Conservation (phyloP, 2,113 vertebrate genomes). For the Lasiurus borealis region DNA sequence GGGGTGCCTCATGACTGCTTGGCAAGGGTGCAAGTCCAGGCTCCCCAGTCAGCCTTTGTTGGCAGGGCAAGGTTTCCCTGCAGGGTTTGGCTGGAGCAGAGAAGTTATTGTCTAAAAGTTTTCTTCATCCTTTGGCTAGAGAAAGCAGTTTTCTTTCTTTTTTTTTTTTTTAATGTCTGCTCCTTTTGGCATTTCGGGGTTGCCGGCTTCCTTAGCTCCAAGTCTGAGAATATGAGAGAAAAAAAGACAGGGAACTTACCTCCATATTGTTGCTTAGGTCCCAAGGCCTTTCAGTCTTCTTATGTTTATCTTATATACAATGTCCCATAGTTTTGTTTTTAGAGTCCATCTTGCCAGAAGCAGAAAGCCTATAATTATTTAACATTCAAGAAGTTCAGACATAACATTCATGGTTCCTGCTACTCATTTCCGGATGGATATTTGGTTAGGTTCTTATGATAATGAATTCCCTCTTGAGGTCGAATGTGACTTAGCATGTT, state of each 20-base stretch:
- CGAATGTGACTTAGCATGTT: not conserved
- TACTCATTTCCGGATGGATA: not conserved
- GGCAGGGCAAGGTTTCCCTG: not conserved
- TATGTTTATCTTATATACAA: not conserved
- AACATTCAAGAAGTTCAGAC: not conserved
- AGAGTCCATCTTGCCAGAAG: not conserved
- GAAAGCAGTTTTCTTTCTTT: not conserved
- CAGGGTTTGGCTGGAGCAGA: not conserved
- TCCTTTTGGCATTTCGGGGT: not conserved
- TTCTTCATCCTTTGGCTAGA: constrained; percentile 40
- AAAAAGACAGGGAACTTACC: not conserved
- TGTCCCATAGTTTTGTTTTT: not conserved
- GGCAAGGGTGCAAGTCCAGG: not conserved
- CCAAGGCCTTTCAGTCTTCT: not conserved
- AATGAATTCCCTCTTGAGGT: not conserved
- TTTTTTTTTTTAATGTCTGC: not conserved
- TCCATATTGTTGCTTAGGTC: not conserved
- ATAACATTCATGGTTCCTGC: not conserved
- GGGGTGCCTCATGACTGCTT: not conserved
- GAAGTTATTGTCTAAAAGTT: not conserved
- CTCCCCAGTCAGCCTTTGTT: not conserved
- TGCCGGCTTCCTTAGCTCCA: not conserved
- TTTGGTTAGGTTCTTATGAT: not conserved
- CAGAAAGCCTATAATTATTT: not conserved
- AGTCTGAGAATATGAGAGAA: not conserved